Evolutionary conservation across 2,797 vertebrate species (phyloP).

Genomic region (Neomorphus geoffroyi): DNA sequence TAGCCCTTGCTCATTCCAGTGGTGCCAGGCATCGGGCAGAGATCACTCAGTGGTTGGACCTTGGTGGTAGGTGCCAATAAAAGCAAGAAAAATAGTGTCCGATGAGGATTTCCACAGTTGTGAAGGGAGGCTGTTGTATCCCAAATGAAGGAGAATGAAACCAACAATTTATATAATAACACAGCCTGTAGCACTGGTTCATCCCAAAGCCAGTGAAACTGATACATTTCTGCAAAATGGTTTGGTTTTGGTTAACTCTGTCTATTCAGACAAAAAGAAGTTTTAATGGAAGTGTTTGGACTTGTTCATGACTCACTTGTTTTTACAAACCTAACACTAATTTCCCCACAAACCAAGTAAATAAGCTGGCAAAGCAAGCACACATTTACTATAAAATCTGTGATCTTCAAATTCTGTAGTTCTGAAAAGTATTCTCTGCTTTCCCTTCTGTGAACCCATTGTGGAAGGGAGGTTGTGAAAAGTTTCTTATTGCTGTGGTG

Average conservation of each 20-base stretch:
- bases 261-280: not conserved
- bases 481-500: not conserved
- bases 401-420: not conserved
- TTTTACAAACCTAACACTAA: not conserved
- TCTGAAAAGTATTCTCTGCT: not conserved
- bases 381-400: not conserved
- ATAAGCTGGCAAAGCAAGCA: not conserved
- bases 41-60: not conserved
- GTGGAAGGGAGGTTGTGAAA: not conserved
- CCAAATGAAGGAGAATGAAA: not conserved
- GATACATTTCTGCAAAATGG: not conserved
- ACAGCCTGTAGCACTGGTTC: not conserved
- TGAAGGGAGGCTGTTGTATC: not conserved
- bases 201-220: not conserved
- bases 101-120: not conserved
- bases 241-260: constrained; percentile 14
- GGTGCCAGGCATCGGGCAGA: not conserved
- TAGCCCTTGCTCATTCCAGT: not conserved
- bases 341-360: not conserved
- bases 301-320: constrained; percentile 8
- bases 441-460: not conserved
- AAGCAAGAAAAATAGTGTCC: not conserved
- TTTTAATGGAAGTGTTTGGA: constrained; percentile 46
- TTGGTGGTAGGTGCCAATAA: not conserved
- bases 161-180: not conserved